Evolutionary conservation across 1,140 invertebrate genomes (phyloP).

Genomic region (Eufriesea mexicana): DNA sequence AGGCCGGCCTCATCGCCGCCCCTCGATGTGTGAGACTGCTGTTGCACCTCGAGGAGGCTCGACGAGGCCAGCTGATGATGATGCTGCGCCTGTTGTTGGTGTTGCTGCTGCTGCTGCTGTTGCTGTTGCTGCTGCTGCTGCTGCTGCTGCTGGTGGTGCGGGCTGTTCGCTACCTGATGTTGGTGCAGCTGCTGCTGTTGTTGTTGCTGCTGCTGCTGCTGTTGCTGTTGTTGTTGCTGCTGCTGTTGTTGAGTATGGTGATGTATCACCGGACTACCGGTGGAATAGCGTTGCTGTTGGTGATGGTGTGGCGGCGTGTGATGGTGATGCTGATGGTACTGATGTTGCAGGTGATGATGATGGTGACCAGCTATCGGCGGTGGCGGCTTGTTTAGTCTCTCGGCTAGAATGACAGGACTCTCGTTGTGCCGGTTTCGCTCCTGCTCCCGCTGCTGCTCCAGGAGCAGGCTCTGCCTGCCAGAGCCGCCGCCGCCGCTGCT

Average conservation of each 20-base stretch:
- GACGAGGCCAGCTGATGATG: constrained; percentile 45
- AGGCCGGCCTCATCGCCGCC: constrained; percentile 78
- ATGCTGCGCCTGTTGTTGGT: too few species aligned
- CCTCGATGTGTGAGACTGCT: constrained; percentile 67
- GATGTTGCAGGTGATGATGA: constrained; percentile 44
- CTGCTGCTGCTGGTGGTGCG: constrained; percentile 48
- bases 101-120: constrained; percentile 48
- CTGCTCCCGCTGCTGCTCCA: constrained; percentile 78
- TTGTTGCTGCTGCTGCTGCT: constrained; percentile 54
- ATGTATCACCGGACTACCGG: constrained; percentile 58
- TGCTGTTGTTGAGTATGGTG: constrained; percentile 63
- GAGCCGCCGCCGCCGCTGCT: constrained; percentile 68
- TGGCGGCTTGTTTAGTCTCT: constrained; percentile 78
- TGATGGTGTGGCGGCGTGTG: constrained; percentile 48
- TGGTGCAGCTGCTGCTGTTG: constrained; percentile 50
- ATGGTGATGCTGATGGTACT: constrained; percentile 58
- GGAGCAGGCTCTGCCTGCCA: constrained; percentile 75
- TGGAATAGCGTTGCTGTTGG: constrained; percentile 64
- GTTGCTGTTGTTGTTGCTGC: not conserved
- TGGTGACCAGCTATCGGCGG: constrained; percentile 63
- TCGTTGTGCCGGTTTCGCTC: constrained; percentile 80
- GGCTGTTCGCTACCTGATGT: constrained; percentile 57
- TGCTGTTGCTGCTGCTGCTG: constrained; percentile 41
- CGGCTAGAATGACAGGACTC: constrained; percentile 79
- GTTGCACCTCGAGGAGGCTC: constrained; percentile 69